Evolutionary conservation across 2,888 invertebrate species (phyloP).

Genomic region (Drosophila rubida): DNA sequence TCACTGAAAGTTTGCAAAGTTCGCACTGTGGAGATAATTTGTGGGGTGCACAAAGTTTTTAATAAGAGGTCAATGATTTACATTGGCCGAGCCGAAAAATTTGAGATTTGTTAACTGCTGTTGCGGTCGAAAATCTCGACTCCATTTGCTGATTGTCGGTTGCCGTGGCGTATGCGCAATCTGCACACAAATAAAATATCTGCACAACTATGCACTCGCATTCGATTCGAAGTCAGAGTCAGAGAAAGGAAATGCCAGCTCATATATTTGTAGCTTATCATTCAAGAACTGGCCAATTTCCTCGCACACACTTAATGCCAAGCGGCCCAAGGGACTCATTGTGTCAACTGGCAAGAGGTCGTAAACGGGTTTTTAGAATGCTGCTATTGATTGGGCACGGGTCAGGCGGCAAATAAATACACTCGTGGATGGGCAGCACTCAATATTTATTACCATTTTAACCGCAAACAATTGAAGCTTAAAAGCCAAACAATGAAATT

Average conservation of each 20-base stretch:
- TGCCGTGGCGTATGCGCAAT: constrained; percentile 29
- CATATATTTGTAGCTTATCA: constrained; percentile 49
- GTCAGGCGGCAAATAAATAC: constrained; percentile 44
- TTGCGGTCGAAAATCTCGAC: constrained; percentile 23
- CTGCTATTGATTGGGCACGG: constrained; percentile 54
- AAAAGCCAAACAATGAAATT: constrained; percentile 81
- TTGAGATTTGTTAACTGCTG: constrained; percentile 28
- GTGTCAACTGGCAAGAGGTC: constrained; percentile 47
- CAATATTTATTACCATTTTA: constrained; percentile 74
- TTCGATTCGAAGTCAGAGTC: constrained; percentile 3
- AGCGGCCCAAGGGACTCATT: constrained; percentile 49
- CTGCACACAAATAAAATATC: background rate
- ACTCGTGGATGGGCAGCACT: constrained; percentile 48
- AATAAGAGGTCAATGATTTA: constrained; percentile 79
- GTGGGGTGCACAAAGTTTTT: constrained; percentile 72
- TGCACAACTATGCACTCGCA: background rate
- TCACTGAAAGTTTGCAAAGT: constrained; percentile 65
- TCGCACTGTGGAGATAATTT: constrained; percentile 71
- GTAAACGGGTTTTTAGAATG: constrained; percentile 48
- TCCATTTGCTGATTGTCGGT: constrained; percentile 34
- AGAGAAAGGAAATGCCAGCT: background rate
- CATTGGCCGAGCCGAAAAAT: constrained; percentile 51
- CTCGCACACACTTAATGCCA: constrained; percentile 36
- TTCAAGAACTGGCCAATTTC: constrained; percentile 52
- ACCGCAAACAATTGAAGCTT: constrained; percentile 81